Evolutionary conservation across 2,797 vertebrate species (phyloP).

Genomic region (Saxicola maurus): DNA sequence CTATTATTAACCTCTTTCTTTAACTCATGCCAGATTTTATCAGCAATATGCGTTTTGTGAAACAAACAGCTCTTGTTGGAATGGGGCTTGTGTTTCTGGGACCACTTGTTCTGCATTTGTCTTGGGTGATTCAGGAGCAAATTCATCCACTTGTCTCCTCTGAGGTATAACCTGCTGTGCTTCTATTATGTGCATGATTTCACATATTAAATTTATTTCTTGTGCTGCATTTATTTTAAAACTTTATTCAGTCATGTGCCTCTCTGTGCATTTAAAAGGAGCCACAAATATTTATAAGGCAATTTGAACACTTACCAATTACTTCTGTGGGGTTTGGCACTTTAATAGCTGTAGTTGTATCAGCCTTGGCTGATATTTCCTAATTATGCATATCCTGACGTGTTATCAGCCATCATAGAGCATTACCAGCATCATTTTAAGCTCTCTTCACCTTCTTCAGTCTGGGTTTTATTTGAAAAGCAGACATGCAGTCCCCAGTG

Average conservation of each 20-base stretch:
- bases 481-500: constrained; percentile 70
- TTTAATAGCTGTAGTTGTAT: background rate
- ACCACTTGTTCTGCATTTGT: background rate
- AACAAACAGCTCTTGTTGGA: background rate
- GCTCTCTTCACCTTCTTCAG: constrained; percentile 60
- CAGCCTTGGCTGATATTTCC: constrained; percentile 22
- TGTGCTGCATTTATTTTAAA: background rate
- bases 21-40: background rate
- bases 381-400: constrained; percentile 30
- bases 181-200: background rate
- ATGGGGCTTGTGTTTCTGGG: background rate
- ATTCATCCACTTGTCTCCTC: background rate
- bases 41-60: background rate
- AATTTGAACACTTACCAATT: background rate
- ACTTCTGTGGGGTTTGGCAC: background rate
- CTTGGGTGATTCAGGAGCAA: background rate
- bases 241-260: background rate
- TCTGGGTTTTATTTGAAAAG: constrained; percentile 68
- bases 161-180: background rate
- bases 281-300: background rate
- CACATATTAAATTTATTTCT: background rate
- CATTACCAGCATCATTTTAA: constrained; percentile 19
- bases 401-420: constrained; percentile 10
- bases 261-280: background rate
- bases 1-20: background rate